Evolutionary conservation across 2,888 invertebrate genomes (phyloP), one percentile per base, ranked within the genome.

Genomic region (Tortricodes alternella): DNA sequence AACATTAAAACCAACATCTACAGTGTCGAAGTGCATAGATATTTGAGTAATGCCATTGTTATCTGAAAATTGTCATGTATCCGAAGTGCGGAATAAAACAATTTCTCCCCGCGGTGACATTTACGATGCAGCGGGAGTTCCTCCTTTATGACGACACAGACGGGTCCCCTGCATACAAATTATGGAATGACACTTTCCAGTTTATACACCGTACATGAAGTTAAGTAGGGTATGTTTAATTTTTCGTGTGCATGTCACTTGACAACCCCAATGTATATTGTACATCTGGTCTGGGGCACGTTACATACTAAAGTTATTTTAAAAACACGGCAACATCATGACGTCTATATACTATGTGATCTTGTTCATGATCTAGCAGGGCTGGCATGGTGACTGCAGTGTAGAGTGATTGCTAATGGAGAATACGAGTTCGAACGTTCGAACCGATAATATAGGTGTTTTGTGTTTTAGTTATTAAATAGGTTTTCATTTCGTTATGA

Each of bases 101-200:
- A 78, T 76, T 72, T 73, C 69, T 68, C 65, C 63, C 57, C 39
- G 61, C 66, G 70, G 65, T 71, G 68, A 63, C 71, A 70, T 68
- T 84, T 80, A 77, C 79, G 79, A 83, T 83, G 85, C 86, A 80
- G 73, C 73, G 71, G 71, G 69, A 71, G 78, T 75, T 67, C 68
- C 70, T 70, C 65, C 71, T 82, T 85, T 85, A 85, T 80, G 80
- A 77, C 79, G 73, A 70, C 67, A 65, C 55, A 67, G 73, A 60
- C 65, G 70, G 68, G 76, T 73, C 68, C 70, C 66, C 71, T 69
- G 87, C 82, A 85, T 88, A 87, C 82, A 80, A 84, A 86, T 85
- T 73, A 74, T 69, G 68, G 62, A 49, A 65, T 63, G 76, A 73
- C 78, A 79, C 83, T 87, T 83, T 80, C 80, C 71, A 76, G 76